Conservation (phyloP, 2,888 invertebrate species). For the Margaritifera margaritifera region DNA sequence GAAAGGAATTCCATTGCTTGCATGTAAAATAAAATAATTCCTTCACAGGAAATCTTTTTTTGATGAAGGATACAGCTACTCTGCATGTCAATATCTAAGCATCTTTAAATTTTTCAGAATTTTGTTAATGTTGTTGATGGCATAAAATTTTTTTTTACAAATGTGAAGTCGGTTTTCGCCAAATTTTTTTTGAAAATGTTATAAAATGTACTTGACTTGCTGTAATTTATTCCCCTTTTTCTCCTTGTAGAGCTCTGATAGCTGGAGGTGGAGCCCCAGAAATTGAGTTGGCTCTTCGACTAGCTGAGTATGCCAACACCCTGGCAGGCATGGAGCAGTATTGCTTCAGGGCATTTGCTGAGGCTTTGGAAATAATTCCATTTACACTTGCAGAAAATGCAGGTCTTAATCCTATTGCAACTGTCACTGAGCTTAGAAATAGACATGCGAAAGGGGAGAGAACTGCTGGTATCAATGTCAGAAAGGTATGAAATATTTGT, state of each 20-base stretch:
- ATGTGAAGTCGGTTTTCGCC: background rate
- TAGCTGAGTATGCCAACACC: constrained; percentile 86
- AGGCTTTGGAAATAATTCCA: constrained; percentile 95
- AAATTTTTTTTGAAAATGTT: constrained; percentile 1
- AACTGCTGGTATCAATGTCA: constrained; percentile 95
- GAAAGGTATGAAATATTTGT: constrained; percentile 75
- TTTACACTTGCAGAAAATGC: constrained; percentile 93
- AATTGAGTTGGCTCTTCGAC: constrained; percentile 90
- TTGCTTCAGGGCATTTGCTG: constrained; percentile 94
- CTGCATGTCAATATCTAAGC: too few relatives aligned
- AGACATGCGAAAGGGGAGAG: constrained; percentile 90
- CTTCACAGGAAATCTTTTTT: too few relatives aligned
- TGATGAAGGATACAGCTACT: too few relatives aligned
- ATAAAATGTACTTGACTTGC: background rate
- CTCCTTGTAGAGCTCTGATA: constrained; percentile 81
- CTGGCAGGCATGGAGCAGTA: constrained; percentile 95
- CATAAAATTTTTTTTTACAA: background rate
- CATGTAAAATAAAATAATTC: too few relatives aligned
- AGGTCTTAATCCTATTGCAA: constrained; percentile 92
- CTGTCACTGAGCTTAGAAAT: constrained; percentile 96
- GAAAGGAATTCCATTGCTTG: too few relatives aligned
- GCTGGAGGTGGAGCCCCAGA: constrained; percentile 99
- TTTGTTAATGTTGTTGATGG: background rate
- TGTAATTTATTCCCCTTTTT: background rate
- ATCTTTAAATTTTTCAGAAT: background rate